Conservation (phyloP, 2,113 vertebrate species). For the Excalfactoria chinensis region DNA sequence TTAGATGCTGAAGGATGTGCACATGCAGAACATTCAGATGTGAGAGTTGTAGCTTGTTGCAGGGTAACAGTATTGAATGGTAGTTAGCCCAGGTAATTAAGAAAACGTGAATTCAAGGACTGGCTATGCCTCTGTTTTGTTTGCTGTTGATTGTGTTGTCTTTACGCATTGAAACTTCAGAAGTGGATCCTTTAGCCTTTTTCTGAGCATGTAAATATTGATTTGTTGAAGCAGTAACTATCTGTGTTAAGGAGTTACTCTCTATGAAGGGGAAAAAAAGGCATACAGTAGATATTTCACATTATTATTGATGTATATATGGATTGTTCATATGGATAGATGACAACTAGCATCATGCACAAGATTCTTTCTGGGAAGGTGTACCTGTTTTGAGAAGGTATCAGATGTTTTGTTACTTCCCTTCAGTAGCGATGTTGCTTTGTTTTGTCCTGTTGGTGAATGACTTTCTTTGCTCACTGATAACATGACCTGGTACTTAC, state of each 20-base stretch:
- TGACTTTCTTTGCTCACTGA: neutral
- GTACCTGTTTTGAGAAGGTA: neutral
- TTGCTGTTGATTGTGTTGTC: neutral
- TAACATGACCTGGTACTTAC: neutral
- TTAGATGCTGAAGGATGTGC: neutral
- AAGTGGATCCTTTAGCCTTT: neutral
- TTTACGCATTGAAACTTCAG: neutral
- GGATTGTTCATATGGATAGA: neutral
- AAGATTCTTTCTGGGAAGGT: neutral
- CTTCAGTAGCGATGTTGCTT: fast-evolving
- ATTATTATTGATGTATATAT: neutral
- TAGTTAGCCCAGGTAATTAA: neutral
- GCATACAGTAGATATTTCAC: neutral
- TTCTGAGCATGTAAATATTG: neutral
- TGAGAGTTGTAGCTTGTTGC: neutral
- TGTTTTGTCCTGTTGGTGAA: neutral
- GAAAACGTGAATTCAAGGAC: neutral
- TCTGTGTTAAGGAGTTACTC: neutral
- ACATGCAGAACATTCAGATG: neutral
- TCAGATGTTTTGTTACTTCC: neutral
- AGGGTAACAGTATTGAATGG: neutral
- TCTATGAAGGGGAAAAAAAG: neutral
- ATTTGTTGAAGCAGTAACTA: neutral
- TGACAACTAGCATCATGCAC: neutral
- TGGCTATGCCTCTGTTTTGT: neutral